Evolutionary conservation across 2,888 invertebrate species (phyloP).

Genomic region (Enoplolaimus lenunculus): DNA sequence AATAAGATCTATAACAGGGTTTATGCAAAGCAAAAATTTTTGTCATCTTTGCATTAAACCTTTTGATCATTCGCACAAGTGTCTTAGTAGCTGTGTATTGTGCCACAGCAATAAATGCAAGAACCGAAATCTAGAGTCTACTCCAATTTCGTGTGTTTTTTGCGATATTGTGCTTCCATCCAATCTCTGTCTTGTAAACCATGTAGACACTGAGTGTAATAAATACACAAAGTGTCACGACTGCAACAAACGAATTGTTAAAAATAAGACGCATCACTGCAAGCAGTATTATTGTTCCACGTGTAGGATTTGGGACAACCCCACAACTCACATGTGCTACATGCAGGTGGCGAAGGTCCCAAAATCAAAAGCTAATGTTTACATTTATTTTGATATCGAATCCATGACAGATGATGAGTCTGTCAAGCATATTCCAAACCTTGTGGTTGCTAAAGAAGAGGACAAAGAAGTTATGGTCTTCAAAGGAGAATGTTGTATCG

Average conservation of each 20-base stretch:
- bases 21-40: background rate
- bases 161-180: background rate
- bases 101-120: background rate
- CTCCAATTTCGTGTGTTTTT: background rate
- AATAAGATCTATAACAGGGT: background rate
- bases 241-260: background rate
- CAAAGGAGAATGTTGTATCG: constrained; percentile 11
- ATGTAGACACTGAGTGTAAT: background rate
- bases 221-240: background rate
- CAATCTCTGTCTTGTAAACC: background rate
- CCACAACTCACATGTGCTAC: background rate
- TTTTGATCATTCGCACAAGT: background rate
- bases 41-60: background rate
- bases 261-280: background rate
- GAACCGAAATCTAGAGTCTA: background rate
- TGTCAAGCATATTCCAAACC: constrained; percentile 7
- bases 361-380: background rate
- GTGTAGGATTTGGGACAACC: background rate
- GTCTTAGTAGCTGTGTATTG: background rate
- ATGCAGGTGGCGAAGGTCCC: background rate
- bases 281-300: background rate
- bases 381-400: constrained; percentile 13
- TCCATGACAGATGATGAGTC: background rate
- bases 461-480: background rate
- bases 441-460: background rate